phyloP scores from a whole-genome alignment of 2,113 vertebrate species.

The Hiodon tergisus region DNA sequence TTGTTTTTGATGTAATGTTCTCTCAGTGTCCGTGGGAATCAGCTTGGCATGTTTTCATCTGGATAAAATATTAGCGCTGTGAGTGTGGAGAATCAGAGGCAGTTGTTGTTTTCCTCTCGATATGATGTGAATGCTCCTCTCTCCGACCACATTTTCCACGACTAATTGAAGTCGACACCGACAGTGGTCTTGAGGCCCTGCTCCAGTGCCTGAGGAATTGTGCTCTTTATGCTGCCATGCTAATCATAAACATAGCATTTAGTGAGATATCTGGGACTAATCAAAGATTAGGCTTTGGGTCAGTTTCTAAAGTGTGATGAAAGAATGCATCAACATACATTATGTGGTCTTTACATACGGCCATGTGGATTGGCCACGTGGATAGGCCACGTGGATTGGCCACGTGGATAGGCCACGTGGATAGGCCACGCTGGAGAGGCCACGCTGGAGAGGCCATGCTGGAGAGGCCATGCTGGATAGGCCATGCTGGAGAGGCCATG shows the following conservation, averaged over 20 bases:
- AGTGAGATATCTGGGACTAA: conserved; percentile 67
- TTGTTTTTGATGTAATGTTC: conserved; percentile 50
- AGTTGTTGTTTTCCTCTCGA: conserved; percentile 78
- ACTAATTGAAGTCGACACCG: conserved; percentile 61
- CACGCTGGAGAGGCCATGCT: no score
- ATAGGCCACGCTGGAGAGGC: no score
- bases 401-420: no score
- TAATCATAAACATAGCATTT: conserved; percentile 50
- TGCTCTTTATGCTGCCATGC: no score
- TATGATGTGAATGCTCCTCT: conserved; percentile 86
- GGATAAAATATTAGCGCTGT: conserved; percentile 76
- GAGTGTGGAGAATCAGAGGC: conserved; percentile 76
- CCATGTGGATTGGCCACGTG: no score
- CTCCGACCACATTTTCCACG: conserved; percentile 66
- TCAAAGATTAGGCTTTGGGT: conserved; percentile 68
- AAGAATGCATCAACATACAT: conserved; percentile 72
- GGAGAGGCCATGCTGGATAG: no score
- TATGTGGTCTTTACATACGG: conserved; percentile 47
- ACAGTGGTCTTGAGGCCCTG: no score
- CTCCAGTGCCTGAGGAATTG: no score
- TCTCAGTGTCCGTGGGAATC: conserved; percentile 75
- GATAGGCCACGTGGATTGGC: no score
- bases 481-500: conserved; percentile 43
- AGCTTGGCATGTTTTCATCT: conserved; percentile 78
- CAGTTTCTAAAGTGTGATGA: conserved; percentile 62